Evolutionary conservation across 2,797 vertebrate species (phyloP).

Genomic region (Sarcoramphus papa): DNA sequence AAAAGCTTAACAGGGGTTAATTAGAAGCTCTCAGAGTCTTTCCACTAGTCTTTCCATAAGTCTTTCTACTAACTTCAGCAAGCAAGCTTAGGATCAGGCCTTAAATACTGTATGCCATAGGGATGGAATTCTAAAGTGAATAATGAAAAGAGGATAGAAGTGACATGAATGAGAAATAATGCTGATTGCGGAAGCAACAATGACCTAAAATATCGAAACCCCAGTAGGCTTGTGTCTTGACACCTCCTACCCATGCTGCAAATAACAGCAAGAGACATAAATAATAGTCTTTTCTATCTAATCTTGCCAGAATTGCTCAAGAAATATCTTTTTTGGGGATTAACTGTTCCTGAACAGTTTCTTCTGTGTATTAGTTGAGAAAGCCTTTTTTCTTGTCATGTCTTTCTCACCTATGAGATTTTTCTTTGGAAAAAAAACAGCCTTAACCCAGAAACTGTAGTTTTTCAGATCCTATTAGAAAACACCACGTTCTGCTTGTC

Average conservation of each 20-base stretch:
- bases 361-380: neutral
- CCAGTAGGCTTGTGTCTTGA: neutral
- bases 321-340: conserved; percentile 21
- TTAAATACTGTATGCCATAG: neutral
- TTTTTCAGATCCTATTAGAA: neutral
- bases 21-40: neutral
- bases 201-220: neutral
- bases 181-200: neutral
- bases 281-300: neutral
- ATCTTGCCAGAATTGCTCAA: conserved; percentile 26
- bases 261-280: neutral
- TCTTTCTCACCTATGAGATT: neutral
- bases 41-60: neutral
- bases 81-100: neutral
- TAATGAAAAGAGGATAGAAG: neutral
- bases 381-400: neutral
- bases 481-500: neutral
- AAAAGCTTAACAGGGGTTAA: neutral
- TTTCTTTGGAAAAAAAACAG: neutral
- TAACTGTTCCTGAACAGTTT: conserved; percentile 52
- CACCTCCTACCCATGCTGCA: neutral
- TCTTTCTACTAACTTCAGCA: neutral
- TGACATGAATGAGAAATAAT: neutral
- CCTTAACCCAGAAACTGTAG: neutral
- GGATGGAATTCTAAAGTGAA: neutral